These are phyloP conservation scores for Drosophila demipolita DNA, from an alignment of 2,888 invertebrate genomes.

Conservation along the genomic window DNA sequence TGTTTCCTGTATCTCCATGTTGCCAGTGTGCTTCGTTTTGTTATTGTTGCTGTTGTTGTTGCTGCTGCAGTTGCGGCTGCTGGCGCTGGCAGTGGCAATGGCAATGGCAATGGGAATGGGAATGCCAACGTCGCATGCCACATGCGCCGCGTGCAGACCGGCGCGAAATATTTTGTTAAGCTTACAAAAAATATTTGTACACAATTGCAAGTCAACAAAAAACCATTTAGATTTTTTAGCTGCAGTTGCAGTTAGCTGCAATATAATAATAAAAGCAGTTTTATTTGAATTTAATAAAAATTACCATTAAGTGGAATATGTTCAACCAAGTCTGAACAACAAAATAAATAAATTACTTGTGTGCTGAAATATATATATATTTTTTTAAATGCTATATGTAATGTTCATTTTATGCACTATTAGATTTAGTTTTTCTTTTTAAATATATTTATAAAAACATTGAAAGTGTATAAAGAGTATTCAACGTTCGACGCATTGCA, in stretches of 20 bases:
- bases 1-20: conserved; percentile 78
- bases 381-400: too few species aligned
- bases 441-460: not conserved
- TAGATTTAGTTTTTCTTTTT: not conserved
- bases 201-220: conserved; percentile 38
- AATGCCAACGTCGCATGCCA: conserved; percentile 63
- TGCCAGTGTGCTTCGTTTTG: conserved; percentile 48
- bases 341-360: not conserved
- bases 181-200: conserved; percentile 53
- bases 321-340: not conserved
- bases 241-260: conserved; percentile 17
- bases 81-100: conserved; percentile 28
- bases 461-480: too few species aligned
- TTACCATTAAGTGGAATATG: not conserved
- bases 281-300: not conserved
- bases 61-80: conserved; percentile 27
- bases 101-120: conserved; percentile 48
- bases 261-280: not conserved
- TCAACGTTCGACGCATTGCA: conserved; percentile 3
- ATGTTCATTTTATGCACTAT: not conserved
- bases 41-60: conserved; percentile 19
- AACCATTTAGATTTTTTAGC: conserved; percentile 13
- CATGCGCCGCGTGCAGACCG: conserved; percentile 57
- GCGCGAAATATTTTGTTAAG: conserved; percentile 70
- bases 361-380: not conserved